phyloP scores from a whole-genome alignment of 37 sponge, comb jelly and placozoan species.

The Ephydatia muelleri region DNA sequence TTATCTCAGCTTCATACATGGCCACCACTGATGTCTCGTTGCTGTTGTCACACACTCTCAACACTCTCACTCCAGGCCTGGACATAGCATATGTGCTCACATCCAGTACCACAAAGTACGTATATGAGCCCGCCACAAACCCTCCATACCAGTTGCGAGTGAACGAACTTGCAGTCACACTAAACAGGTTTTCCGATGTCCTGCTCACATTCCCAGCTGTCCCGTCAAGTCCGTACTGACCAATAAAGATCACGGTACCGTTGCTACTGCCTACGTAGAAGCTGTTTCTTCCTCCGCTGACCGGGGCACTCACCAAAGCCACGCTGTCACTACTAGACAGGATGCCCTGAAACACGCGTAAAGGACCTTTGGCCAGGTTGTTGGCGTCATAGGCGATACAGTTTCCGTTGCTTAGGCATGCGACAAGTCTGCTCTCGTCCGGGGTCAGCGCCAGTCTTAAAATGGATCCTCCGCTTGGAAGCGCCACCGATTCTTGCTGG shows the following conservation, averaged over 20 bases:
- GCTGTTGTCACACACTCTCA: constrained; percentile 17
- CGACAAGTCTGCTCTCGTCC: neutral
- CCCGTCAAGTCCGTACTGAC: neutral
- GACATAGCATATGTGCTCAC: neutral
- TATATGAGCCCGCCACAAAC: neutral
- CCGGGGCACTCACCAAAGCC: neutral
- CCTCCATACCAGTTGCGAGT: constrained; percentile 5
- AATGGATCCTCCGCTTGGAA: neutral
- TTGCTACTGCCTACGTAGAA: constrained; percentile 1
- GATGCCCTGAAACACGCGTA: neutral
- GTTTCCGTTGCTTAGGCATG: neutral
- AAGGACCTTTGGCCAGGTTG: neutral
- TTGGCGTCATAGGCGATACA: neutral
- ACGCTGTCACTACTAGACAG: neutral
- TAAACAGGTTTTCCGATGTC: neutral
- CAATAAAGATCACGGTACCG: neutral
- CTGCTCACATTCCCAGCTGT: neutral
- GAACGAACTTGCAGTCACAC: constrained; percentile 1
- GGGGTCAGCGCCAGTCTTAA: neutral
- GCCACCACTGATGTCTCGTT: neutral
- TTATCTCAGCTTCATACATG: constrained; percentile 14
- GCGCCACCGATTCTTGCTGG: neutral
- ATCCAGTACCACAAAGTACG: constrained; percentile 17
- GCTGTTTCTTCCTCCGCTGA: neutral
- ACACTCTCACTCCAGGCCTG: neutral